Percentiles rank a stretch among this genome's conserved stretches.
These are phyloP conservation scores for Teleogryllus occipitalis DNA, from an alignment of 1,140 invertebrate species.

Conservation along the genomic window DNA sequence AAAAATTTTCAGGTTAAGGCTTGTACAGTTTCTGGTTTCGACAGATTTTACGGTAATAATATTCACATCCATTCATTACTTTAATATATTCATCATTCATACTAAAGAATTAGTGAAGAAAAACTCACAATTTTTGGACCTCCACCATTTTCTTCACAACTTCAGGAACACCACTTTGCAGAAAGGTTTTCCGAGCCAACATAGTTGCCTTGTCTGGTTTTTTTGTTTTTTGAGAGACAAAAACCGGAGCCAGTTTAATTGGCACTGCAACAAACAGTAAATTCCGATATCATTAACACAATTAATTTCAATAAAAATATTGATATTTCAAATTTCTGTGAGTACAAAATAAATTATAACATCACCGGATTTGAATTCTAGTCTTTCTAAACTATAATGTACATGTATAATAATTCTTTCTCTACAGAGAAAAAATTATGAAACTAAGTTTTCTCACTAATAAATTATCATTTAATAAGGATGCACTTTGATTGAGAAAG, in stretches of 20 bases:
- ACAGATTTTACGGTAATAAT: too few relatives aligned
- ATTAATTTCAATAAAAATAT: background rate
- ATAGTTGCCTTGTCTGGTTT: constrained; percentile 32
- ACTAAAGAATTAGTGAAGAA: background rate
- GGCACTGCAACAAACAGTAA: background rate
- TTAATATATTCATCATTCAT: background rate
- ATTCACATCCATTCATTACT: too few relatives aligned
- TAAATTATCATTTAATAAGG: too few relatives aligned
- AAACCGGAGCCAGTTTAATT: constrained; percentile 38
- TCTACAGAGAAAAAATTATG: too few relatives aligned
- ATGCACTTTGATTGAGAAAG: too few relatives aligned
- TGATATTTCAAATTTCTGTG: background rate
- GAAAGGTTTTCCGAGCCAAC: constrained; percentile 31
- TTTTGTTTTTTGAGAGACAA: constrained; percentile 25
- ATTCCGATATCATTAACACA: background rate
- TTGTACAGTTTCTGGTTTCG: too few relatives aligned
- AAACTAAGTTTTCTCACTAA: too few relatives aligned
- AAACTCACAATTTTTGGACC: constrained; percentile 9
- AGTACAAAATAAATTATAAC: too few relatives aligned
- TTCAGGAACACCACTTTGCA: constrained; percentile 33
- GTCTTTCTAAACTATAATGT: too few relatives aligned
- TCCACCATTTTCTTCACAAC: constrained; percentile 24
- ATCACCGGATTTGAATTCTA: too few relatives aligned
- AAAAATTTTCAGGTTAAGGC: too few relatives aligned
- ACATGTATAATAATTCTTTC: too few relatives aligned